A percentile compares a stretch with the other conserved stretches of the same genome.
These are phyloP conservation scores for Neodon shergylaensis DNA, from an alignment of 2,113 vertebrate genomes.

Conservation along the genomic window DNA sequence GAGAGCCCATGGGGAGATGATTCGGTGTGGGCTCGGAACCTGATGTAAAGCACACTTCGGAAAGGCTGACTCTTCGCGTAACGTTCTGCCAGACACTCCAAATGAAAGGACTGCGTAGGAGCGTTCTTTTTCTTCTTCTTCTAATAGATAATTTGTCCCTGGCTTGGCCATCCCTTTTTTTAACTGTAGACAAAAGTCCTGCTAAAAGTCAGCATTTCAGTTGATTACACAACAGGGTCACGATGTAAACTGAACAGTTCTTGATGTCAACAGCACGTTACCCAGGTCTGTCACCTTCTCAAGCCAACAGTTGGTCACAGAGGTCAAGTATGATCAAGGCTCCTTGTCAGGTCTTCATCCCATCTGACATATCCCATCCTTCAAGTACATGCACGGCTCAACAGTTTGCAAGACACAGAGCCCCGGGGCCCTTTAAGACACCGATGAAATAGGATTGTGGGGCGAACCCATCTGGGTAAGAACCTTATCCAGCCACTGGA, in stretches of 20 bases:
- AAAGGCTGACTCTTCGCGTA: constrained; percentile 48
- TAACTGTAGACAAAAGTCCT: constrained; percentile 77
- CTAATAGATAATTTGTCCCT: constrained; percentile 64
- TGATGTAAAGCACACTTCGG: constrained; percentile 71
- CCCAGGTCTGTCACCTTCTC: constrained; percentile 72
- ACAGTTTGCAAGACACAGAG: constrained; percentile 82
- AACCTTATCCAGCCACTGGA: constrained; percentile 99
- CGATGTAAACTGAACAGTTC: constrained; percentile 89
- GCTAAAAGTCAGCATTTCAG: constrained; percentile 73
- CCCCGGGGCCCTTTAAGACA: constrained; percentile 90
- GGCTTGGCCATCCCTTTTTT: constrained; percentile 77
- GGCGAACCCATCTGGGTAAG: constrained; percentile 99
- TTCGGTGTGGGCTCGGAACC: constrained; percentile 57
- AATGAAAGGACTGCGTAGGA: constrained; percentile 71
- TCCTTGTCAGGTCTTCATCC: constrained; percentile 87
- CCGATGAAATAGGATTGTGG: constrained; percentile 98
- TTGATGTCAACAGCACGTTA: constrained; percentile 82
- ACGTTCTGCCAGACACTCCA: constrained; percentile 63
- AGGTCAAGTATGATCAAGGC: constrained; percentile 96
- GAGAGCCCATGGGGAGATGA: constrained; percentile 77
- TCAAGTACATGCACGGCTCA: constrained; percentile 94
- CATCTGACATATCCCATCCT: constrained; percentile 92
- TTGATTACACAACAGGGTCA: constrained; percentile 86
- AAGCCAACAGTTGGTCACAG: constrained; percentile 96
- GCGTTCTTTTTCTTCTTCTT: background rate